phyloP scores from a whole-genome alignment of 1,140 invertebrate species.

The Andrena cerasifolii region DNA sequence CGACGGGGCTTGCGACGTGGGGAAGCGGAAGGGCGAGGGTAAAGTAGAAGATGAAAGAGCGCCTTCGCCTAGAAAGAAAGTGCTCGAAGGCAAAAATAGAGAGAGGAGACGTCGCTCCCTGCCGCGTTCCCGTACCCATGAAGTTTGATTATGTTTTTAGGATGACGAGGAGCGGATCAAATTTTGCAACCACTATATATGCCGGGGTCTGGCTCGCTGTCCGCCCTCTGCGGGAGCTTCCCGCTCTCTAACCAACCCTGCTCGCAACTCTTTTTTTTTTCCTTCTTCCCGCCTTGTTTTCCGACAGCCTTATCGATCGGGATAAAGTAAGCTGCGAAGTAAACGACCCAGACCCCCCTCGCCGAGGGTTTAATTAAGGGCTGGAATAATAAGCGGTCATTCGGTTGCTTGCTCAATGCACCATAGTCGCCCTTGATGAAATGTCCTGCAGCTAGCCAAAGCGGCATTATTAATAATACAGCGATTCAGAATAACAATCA shows the following conservation, averaged over 20 bases:
- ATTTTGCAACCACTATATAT: conserved; percentile 56
- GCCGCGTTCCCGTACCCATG: conserved; percentile 56
- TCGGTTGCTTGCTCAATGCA: background rate
- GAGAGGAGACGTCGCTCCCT: conserved; percentile 20
- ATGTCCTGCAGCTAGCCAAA: too few relatives aligned
- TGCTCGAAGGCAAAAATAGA: conserved; percentile 58
- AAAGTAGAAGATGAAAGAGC: conserved; percentile 70
- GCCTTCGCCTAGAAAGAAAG: conserved; percentile 49
- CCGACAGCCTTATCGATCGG: conserved; percentile 24
- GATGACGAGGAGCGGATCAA: conserved; percentile 62
- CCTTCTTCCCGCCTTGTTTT: conserved; percentile 17
- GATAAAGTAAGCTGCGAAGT: conserved; percentile 23
- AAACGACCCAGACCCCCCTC: conserved; percentile 20
- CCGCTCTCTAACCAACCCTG: conserved; percentile 7
- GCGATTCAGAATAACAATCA: too few relatives aligned
- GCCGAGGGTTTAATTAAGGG: conserved; percentile 34
- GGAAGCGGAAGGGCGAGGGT: conserved; percentile 16
- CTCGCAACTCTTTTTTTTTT: conserved; percentile 8
- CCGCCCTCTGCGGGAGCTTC: conserved; percentile 24
- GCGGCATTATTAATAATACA: too few relatives aligned
- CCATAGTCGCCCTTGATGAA: background rate
- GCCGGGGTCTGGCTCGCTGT: conserved; percentile 3
- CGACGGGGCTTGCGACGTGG: conserved; percentile 21
- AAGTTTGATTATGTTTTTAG: conserved; percentile 71
- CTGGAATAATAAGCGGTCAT: conserved; percentile 8